A percentile compares a stretch with the other conserved stretches of the same genome.
phyloP scores from a whole-genome alignment of 1,140 invertebrate species.

The Vollenhovia emeryi region DNA sequence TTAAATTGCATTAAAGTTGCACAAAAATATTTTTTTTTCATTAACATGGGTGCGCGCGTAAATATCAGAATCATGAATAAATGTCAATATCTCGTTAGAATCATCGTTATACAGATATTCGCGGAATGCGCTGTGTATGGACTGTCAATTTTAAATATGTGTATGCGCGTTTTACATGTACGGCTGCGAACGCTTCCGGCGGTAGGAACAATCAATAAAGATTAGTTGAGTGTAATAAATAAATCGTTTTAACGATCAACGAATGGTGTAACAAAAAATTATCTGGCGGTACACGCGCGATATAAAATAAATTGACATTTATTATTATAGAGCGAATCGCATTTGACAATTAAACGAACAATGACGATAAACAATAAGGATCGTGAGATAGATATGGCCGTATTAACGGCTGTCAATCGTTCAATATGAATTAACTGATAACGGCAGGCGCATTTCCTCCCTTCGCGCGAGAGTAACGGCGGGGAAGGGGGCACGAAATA shows the following conservation, averaged over 20 bases:
- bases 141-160: slow-evolving; percentile 52
- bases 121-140: background rate
- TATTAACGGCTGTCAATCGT: slow-evolving; percentile 38
- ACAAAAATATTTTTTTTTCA: slow-evolving; percentile 32
- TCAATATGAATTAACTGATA: slow-evolving; percentile 49
- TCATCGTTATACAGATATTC: slow-evolving; percentile 20
- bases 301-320: slow-evolving; percentile 51
- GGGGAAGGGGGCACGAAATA: background rate
- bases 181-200: slow-evolving; percentile 36
- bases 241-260: slow-evolving; percentile 44
- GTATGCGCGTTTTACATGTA: background rate
- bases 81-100: slow-evolving; percentile 27
- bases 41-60: background rate
- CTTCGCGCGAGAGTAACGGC: background rate
- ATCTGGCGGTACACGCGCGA: background rate
- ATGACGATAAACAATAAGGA: slow-evolving; percentile 34
- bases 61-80: slow-evolving; percentile 39
- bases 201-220: slow-evolving; percentile 55
- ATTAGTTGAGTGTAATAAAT: slow-evolving; percentile 54
- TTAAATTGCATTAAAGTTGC: background rate
- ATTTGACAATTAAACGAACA: slow-evolving; percentile 56
- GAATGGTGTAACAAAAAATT: slow-evolving; percentile 46
- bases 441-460: background rate
- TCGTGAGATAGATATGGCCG: slow-evolving; percentile 33
- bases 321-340: slow-evolving; percentile 54